Evolutionary conservation across 2,888 invertebrate species (phyloP), one percentile per base, ranked within the genome.

Genomic region (Ophraella communa): DNA sequence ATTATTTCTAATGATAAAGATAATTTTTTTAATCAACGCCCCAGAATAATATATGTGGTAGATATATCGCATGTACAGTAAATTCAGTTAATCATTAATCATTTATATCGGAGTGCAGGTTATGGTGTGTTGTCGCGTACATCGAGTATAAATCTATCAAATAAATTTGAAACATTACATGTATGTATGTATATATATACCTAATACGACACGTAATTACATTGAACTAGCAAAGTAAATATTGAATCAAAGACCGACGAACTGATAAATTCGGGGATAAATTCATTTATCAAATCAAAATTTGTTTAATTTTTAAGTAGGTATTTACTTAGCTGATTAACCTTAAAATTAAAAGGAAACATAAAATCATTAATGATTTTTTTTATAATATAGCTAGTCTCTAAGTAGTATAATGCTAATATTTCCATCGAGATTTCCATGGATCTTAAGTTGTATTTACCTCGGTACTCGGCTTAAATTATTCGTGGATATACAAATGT

Each of bases 171-270:
- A 63, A 58, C 52, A 24, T 56, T 27, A 51, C 24, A 51, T 27
- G 49, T 30, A 30, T 11, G n/a, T n/a, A n/a, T n/a, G n/a, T n/a
- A n/a, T 47, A 47, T 14, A 51, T 27, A 27, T 63, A 63, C 51
- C 51, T 59, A 59, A 58, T 59, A 52, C 47, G 63, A 55, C 59
- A 52, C 55, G 63, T 44, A 52, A 63, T 63, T 66, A 33, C 59
- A 66, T 66, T 59, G 59, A 66, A 62, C 55, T 61, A 39, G 10
- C 55, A 60, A 53, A 55, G 66, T 57, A 66, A 66, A 66, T 66
- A 66, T 66, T 63, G 59, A 66, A 62, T 52, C 57, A 49, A 10
- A 33, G 11, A 14, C 11, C 39, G 35, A 1, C 51, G 18, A 14
- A 11, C 18, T n/a, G 30, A 30, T 33, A 21, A 3, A 49, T 10